Evolutionary conservation across 2,888 invertebrate genomes (phyloP).

Genomic region (Tricholauxania praeusta): DNA sequence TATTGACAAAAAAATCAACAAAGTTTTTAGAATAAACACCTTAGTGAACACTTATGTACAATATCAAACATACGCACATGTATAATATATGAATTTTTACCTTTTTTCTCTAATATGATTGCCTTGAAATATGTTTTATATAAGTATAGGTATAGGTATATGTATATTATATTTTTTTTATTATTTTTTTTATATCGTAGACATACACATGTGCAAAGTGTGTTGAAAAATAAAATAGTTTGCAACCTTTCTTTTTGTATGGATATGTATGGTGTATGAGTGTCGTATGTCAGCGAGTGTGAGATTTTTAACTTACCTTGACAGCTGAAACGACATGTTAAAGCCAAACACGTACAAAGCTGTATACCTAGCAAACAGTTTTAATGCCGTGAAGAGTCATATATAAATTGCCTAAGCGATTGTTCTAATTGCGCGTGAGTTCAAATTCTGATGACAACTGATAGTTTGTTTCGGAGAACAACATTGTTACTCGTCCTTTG

Average conservation of each 20-base stretch:
- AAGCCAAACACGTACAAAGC: background rate
- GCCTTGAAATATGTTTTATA: no score
- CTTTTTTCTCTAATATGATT: no score
- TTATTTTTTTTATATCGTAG: background rate
- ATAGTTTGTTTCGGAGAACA: no score
- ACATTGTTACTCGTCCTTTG: no score
- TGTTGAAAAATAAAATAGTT: background rate
- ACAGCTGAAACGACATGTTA: constrained; percentile 1
- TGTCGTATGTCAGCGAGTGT: background rate
- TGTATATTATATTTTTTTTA: background rate
- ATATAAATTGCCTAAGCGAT: no score
- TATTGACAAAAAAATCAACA: no score
- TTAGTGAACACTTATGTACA: background rate
- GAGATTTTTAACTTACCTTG: constrained; percentile 5
- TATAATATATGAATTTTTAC: background rate
- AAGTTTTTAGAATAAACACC: no score
- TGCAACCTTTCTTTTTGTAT: background rate
- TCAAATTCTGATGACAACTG: no score
- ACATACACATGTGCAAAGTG: background rate
- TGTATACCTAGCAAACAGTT: no score
- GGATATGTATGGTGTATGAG: background rate
- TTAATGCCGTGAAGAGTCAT: no score
- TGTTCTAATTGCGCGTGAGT: no score
- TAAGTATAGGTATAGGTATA: no score
- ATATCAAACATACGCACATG: background rate